Conservation (phyloP, 2,113 vertebrate species). For the Dasyprocta punctata region DNA sequence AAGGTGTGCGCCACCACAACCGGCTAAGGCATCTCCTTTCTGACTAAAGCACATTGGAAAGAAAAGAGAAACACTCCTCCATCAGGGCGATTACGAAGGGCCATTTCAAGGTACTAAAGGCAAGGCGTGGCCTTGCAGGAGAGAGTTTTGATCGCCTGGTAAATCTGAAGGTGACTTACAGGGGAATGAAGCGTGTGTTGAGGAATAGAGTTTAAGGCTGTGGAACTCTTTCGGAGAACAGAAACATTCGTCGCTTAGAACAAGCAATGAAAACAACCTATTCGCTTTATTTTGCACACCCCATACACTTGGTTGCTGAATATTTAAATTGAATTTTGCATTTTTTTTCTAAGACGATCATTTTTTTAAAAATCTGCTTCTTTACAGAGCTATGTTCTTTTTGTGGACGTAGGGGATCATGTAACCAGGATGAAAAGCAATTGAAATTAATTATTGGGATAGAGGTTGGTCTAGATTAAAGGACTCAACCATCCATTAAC, state of each 20-base stretch:
- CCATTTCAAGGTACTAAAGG: neutral
- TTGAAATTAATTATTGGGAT: slow-evolving; percentile 55
- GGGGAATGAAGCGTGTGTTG: neutral
- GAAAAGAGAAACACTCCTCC: neutral
- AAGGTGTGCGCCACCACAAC: too few species aligned
- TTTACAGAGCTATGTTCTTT: slow-evolving; percentile 10
- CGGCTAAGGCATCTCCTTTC: neutral
- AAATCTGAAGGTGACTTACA: neutral
- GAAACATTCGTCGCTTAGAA: neutral
- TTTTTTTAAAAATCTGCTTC: neutral
- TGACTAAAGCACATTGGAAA: neutral
- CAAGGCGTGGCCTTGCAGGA: neutral
- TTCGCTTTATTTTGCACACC: neutral
- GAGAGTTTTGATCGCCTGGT: neutral
- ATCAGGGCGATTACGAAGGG: slow-evolving; percentile 2
- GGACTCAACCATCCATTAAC: neutral
- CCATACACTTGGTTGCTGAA: neutral
- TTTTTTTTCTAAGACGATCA: neutral
- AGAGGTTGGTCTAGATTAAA: slow-evolving; percentile 35
- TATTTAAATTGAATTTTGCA: slow-evolving; percentile 18
- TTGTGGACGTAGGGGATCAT: neutral
- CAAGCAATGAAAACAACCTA: neutral
- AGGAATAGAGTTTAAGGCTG: neutral
- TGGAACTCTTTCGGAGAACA: neutral
- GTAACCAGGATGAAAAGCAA: slow-evolving; percentile 43